Conservation (phyloP, 2,888 invertebrate genomes). For the Therioaphis trifolii region DNA sequence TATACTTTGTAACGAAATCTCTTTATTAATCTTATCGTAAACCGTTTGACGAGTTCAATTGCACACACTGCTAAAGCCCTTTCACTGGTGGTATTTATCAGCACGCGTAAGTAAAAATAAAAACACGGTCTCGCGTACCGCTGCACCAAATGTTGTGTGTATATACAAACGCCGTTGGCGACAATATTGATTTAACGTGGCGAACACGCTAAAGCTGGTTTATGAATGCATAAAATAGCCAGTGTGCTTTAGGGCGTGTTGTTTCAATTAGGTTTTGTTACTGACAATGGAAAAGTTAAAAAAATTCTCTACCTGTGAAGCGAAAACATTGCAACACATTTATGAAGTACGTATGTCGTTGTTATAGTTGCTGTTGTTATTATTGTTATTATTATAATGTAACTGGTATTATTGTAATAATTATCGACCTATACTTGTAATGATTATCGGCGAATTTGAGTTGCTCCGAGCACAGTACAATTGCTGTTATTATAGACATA, state of each 20-base stretch:
- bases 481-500: no score
- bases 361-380: neutral
- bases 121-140: neutral
- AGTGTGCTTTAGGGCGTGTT: constrained; percentile 4
- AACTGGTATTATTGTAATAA: neutral
- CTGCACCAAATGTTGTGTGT: neutral
- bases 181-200: constrained; percentile 42
- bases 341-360: constrained; percentile 45
- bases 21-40: neutral
- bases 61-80: neutral
- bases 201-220: constrained; percentile 20
- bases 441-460: neutral
- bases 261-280: neutral
- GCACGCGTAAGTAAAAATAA: neutral
- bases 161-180: constrained; percentile 42
- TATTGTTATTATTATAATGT: neutral
- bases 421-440: neutral
- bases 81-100: neutral
- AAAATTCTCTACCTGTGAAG: constrained; percentile 35
- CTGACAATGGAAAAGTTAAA: constrained; percentile 31
- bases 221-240: constrained; percentile 22
- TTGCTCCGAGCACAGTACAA: neutral
- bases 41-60: neutral
- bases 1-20: neutral
- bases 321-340: constrained; percentile 53